Base-by-base conservation (phyloP, 1,140 invertebrate genomes). In the Pomphorhynchus laevis region DNA sequence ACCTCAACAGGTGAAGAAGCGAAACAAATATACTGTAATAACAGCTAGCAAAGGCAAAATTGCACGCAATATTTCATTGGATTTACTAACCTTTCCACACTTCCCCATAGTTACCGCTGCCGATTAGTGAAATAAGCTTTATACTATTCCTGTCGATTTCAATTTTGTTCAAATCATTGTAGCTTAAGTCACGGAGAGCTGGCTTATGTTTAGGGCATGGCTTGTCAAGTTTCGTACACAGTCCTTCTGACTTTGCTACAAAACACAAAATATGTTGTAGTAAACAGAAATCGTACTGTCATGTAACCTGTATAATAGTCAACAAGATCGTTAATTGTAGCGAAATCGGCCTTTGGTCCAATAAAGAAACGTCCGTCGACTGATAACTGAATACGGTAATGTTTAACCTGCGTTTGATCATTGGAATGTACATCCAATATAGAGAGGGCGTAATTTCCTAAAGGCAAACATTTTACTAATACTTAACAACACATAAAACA, bases 51-150 rank as follows among this genome's bases (percentile, higher is more conserved):
- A 84, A n/a, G n/a, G n/a, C n/a, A n/a, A n/a, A n/a, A 82, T 93
- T 52, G 82, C 84, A 56, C 93, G 93, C 84, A 84, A 95, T 34
- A 53, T 33, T 5, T 16, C 18, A n/a, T 5, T 5, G 14, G n/a
- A 5, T 33, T 33, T 5, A 5, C 4, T 75, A 62, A 6, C 82
- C 84, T 62, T 93, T 82, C 79, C 80, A 93, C 11, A 95, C 84
- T 58, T 93, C 82, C 32, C 84, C 84, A 58, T 93, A 93, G 50
- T 95, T 84, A 1, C 84, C 84, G 49, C 84, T 76, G 11, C 84
- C 84, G 27, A 93, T 65, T 64, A 91, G 86, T n/a, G 75, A 63
- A 1, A 86, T 68, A 54, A 93, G 82, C 56, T 84, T 84, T 34
- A 95, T 59, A 3, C 79, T 84, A 9, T 69, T 70, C 47, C 82